Conservation (phyloP, 1,140 invertebrate genomes). For the Drosophila tsacasi region DNA sequence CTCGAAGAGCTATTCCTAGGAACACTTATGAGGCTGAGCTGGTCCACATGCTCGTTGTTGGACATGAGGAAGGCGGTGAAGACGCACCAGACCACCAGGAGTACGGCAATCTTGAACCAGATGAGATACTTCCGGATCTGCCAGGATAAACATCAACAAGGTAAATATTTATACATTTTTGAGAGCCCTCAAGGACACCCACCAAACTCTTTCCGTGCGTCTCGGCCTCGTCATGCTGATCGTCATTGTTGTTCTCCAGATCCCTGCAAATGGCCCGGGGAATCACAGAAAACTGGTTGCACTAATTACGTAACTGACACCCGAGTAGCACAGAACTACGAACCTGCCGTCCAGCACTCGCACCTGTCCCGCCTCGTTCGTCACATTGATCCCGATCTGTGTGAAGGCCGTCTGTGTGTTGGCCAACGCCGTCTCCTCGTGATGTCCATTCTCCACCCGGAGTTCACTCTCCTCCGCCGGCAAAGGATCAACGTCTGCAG, state of each 20-base stretch:
- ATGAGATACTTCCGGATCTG: conserved; percentile 75
- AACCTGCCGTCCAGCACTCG: conserved; percentile 79
- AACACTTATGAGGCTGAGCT: conserved; percentile 88
- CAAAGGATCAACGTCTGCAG: conserved; percentile 69
- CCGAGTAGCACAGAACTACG: conserved; percentile 70
- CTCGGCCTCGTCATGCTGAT: conserved; percentile 77
- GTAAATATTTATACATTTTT: not conserved
- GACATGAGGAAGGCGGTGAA: conserved; percentile 89
- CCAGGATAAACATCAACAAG: not conserved
- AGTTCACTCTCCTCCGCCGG: conserved; percentile 59
- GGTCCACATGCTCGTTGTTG: conserved; percentile 88
- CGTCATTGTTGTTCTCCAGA: conserved; percentile 82
- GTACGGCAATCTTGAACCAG: conserved; percentile 85
- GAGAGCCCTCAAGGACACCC: not conserved
- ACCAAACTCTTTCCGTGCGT: conserved; percentile 60
- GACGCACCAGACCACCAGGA: conserved; percentile 87
- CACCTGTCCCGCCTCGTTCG: conserved; percentile 81
- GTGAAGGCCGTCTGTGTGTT: conserved; percentile 56
- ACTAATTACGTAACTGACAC: conserved; percentile 82
- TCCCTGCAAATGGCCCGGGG: conserved; percentile 67
- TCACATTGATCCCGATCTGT: conserved; percentile 84
- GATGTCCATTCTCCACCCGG: conserved; percentile 52
- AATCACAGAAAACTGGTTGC: conserved; percentile 81
- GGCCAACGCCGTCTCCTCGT: conserved; percentile 49
- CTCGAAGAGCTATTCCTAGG: conserved; percentile 79